Percentiles rank a stretch among this genome's conserved stretches.
These are phyloP conservation scores for Sesamia nonagrioides DNA, from an alignment of 1,140 invertebrate species.

Conservation along the genomic window DNA sequence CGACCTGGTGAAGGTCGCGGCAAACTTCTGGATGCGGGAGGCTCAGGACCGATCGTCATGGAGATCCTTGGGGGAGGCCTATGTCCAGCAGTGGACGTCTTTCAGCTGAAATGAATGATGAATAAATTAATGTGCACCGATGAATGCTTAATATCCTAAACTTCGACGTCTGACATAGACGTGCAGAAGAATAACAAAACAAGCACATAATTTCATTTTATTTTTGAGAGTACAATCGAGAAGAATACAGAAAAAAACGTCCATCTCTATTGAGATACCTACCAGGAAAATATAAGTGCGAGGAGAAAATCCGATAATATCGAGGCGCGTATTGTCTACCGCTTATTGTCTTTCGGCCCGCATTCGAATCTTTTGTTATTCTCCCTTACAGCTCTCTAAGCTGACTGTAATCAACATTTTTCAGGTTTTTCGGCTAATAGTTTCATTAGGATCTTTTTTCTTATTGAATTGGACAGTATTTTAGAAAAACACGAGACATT, in stretches of 20 bases:
- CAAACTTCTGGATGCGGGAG: too few relatives aligned
- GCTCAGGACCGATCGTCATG: too few relatives aligned
- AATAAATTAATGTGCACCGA: too few relatives aligned
- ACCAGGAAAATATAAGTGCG: conserved; percentile 50
- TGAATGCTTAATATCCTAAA: too few relatives aligned
- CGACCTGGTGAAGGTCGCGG: too few relatives aligned
- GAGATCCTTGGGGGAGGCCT: too few relatives aligned
- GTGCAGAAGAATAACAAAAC: too few relatives aligned
- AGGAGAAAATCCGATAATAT: conserved; percentile 56
- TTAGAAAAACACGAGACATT: background rate
- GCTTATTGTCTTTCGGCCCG: conserved; percentile 44
- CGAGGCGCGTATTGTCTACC: conserved; percentile 49
- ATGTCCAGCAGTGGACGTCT: too few relatives aligned
- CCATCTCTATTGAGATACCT: conserved; percentile 37
- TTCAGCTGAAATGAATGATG: too few relatives aligned
- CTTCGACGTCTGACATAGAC: too few relatives aligned
- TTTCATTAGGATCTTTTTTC: conserved; percentile 30
- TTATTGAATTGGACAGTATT: conserved; percentile 13
- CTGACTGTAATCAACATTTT: conserved; percentile 11
- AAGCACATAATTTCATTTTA: too few relatives aligned
- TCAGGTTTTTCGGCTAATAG: conserved; percentile 38
- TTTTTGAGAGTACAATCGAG: too few relatives aligned
- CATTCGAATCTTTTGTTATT: conserved; percentile 44
- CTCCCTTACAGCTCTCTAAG: conserved; percentile 5
- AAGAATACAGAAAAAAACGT: conserved; percentile 27